phyloP scores from a whole-genome alignment of 2,113 vertebrate species.

The Tachycineta bicolor region DNA sequence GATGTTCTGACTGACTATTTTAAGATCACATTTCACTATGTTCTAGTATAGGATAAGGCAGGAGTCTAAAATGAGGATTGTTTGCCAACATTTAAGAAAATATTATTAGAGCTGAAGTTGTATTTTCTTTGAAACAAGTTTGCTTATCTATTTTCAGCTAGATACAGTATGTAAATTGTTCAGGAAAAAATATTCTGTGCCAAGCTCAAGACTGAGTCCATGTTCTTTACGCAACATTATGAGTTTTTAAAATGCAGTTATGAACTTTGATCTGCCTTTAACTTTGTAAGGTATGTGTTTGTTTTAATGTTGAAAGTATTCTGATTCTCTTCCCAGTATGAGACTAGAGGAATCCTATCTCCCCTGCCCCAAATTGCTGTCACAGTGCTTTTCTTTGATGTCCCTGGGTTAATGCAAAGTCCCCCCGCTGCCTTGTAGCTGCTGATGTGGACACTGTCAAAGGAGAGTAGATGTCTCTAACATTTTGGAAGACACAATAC shows the following conservation, averaged over 20 bases:
- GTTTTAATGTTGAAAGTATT: background rate
- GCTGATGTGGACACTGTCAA: background rate
- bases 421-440: background rate
- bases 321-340: background rate
- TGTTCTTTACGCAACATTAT: background rate
- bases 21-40: background rate
- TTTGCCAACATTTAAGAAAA: background rate
- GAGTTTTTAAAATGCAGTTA: background rate
- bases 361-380: background rate
- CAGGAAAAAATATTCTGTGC: background rate
- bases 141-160: background rate
- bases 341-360: background rate
- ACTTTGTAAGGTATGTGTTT: background rate
- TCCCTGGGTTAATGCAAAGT: background rate
- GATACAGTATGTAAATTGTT: background rate
- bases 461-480: accelerated
- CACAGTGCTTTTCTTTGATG: background rate
- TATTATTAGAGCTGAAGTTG: background rate
- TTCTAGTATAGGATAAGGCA: background rate
- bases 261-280: background rate
- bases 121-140: background rate
- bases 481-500: background rate
- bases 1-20: background rate
- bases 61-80: background rate
- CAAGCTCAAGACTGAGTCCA: background rate